These are phyloP conservation scores for Drosophila heteroneura DNA, from an alignment of 2,888 invertebrate species.

Conservation along the genomic window DNA sequence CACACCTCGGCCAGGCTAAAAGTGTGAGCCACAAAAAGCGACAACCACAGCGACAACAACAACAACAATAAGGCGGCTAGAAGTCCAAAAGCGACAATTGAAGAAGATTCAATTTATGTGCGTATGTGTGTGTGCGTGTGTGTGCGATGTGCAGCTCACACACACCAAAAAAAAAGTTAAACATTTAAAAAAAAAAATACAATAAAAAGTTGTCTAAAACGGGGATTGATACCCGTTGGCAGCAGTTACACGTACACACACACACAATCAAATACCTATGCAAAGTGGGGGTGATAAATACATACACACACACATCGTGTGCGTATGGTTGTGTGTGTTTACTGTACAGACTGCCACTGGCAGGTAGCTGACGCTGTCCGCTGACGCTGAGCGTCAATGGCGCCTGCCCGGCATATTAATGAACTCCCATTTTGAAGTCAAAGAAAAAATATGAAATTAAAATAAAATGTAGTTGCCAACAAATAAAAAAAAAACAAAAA, in stretches of 20 bases:
- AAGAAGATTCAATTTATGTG: constrained; percentile 74
- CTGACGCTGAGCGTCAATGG: constrained; percentile 60
- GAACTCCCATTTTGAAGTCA: constrained; percentile 72
- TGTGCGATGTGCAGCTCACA: constrained; percentile 47
- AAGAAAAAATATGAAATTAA: constrained; percentile 78
- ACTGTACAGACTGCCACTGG: constrained; percentile 58
- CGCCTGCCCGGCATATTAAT: constrained; percentile 77
- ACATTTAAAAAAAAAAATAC: constrained; percentile 37
- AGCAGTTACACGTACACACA: constrained; percentile 36
- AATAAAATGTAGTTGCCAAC: constrained; percentile 72
- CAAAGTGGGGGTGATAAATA: constrained; percentile 66
- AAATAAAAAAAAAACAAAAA: constrained; percentile 4
- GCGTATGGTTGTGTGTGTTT: constrained; percentile 21
- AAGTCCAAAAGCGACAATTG: constrained; percentile 71
- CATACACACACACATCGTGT: constrained; percentile 37
- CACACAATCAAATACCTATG: constrained; percentile 43
- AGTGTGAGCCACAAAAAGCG: constrained; percentile 37
- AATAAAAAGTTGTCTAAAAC: constrained; percentile 68
- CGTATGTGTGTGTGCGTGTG: constrained; percentile 26
- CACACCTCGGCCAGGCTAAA: constrained; percentile 82
- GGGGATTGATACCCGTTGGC: constrained; percentile 76
- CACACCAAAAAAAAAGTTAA: constrained; percentile 27
- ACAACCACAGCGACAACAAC: constrained; percentile 21
- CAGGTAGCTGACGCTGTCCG: constrained; percentile 65
- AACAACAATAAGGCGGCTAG: constrained; percentile 42